Evolutionary conservation across 1,140 invertebrate species (phyloP), one percentile per base, ranked within the genome.

Genomic region (Agrilus planipennis): DNA sequence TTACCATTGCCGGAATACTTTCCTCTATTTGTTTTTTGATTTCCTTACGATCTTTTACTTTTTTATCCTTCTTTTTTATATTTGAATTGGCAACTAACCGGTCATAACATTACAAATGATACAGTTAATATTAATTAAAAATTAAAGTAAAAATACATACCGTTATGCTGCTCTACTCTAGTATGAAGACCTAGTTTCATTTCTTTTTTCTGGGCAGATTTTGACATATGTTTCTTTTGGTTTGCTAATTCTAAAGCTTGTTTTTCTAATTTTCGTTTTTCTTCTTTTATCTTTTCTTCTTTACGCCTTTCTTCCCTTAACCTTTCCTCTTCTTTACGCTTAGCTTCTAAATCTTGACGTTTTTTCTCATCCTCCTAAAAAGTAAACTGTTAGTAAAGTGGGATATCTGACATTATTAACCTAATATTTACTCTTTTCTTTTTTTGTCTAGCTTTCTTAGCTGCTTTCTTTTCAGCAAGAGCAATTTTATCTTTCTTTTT

Each of bases 1-100:
- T 84, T 3, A 84, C 81, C 58, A 83, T 82, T 40, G 80, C 42
- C 53, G 61, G 56, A 22, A 52, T 53, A 7, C 52, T 54, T 56
- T 63, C 53, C 46, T 59, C 56, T 14, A 62, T 42, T 3, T 52
- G 30, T 14, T 52, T 44, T 42, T 25, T 47, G 45, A 41, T 39
- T 37, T 23, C 37, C 20, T 44, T 42, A 27, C 28, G 43, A 31
- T 25, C 6, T 6, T 19, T 23, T 25, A 31, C 41, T 46, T 46
- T 45, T 42, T 54, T 49, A 38, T 29, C 37, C 44, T 44, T 41
- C 21, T 40, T 23, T 45, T 45, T 39, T 17, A 16, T 37, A 21
- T 32, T 46, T 42, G n/a, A 17, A 18, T 41, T 22, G n/a, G 28
- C n/a, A 34, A 12, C 16, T 32, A 23, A 34, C n/a, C n/a, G n/a